A percentile compares a stretch with the other conserved stretches of the same genome.
Conservation (phyloP, 2,113 vertebrate genomes). For the Cheirogaleus medius region DNA sequence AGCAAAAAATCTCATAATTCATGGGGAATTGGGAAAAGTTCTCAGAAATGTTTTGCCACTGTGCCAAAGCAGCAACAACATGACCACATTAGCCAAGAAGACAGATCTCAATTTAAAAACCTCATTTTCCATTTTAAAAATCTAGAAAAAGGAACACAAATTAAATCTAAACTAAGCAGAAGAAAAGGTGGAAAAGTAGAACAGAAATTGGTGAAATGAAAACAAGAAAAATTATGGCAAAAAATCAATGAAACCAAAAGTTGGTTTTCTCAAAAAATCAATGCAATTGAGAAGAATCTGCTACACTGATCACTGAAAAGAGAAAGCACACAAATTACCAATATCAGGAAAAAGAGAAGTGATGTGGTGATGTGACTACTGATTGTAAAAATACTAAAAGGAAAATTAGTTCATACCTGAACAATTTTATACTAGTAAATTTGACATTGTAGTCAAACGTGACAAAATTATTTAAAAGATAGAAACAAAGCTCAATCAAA, state of each 20-base stretch:
- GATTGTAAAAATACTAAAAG: neutral
- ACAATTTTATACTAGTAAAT: neutral
- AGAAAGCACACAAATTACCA: neutral
- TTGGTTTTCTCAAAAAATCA: neutral
- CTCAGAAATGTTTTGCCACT: neutral
- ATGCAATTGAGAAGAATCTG: neutral
- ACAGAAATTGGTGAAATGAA: neutral
- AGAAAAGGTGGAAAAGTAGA: neutral
- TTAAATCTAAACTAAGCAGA: neutral
- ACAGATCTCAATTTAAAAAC: neutral
- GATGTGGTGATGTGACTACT: rapidly evolving
- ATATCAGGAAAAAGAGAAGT: neutral
- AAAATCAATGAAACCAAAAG: neutral
- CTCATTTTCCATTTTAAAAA: neutral
- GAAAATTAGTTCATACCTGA: neutral
- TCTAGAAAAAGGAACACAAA: neutral
- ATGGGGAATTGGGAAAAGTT: neutral
- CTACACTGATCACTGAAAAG: neutral
- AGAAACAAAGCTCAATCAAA: neutral
- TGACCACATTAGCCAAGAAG: neutral
- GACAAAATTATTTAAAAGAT: neutral
- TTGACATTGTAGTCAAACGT: neutral
- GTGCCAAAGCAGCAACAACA: neutral
- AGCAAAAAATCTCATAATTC: neutral
- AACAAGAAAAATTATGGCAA: neutral